A percentile compares a stretch with the other conserved stretches of the same genome.
Evolutionary conservation across 2,797 vertebrate genomes (phyloP).

Genomic region (Lithobates sylvaticus): DNA sequence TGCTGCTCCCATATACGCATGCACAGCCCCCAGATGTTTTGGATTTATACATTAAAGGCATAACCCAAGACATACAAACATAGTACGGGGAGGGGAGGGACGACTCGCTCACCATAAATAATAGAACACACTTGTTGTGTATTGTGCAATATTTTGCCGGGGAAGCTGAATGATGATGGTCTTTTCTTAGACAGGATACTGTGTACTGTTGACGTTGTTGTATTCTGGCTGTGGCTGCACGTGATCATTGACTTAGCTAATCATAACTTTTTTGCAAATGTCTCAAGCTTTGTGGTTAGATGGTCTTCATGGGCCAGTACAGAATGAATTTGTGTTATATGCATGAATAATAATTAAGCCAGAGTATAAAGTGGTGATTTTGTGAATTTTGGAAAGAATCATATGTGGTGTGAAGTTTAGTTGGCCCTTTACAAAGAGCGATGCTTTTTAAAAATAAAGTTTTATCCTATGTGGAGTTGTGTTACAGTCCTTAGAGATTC

Average conservation of each 20-base stretch:
- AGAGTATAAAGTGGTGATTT: neutral
- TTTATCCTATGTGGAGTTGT: neutral
- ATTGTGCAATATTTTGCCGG: neutral
- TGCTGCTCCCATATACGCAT: neutral
- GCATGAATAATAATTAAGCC: neutral
- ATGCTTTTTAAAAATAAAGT: neutral
- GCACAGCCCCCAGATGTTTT: conserved; percentile 21
- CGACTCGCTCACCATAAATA: neutral
- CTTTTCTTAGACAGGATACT: neutral
- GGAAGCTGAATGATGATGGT: neutral
- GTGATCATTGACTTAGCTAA: neutral
- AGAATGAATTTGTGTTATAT: neutral
- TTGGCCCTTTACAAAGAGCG: too few relatives aligned
- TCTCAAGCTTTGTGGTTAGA: too few relatives aligned
- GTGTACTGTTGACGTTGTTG: neutral
- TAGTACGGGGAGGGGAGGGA: neutral
- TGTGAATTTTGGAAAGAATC: neutral
- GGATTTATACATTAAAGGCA: conserved; percentile 36
- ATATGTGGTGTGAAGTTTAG: neutral
- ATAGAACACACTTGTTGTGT: conserved; percentile 21
- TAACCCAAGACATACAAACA: neutral
- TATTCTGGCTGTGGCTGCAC: neutral
- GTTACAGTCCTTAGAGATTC: conserved; percentile 26
- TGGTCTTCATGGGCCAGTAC: too few relatives aligned
- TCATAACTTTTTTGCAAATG: too few relatives aligned